Base-by-base conservation (phyloP, 1,140 invertebrate species). In the Trypoxylus dichotomus region DNA sequence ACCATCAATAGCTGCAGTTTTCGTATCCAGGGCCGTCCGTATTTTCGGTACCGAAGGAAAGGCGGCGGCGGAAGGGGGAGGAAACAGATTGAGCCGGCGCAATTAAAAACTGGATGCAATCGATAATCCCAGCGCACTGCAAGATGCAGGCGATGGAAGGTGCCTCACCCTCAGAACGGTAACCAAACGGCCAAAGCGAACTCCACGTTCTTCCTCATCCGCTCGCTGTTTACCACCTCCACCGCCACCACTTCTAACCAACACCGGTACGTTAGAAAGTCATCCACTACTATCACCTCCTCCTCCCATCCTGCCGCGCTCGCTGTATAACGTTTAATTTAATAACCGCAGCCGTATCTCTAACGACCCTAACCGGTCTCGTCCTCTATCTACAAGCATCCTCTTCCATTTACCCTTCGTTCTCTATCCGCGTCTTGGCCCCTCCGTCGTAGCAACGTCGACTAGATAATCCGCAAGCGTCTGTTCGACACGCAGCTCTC, bases 71-170 rank as follows among this genome's bases (percentile, higher is more conserved):
- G n/a, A n/a, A n/a, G n/a, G n/a, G n/a, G 25, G n/a, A 27, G 63
- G 25, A 24, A 24, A 32, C 24, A n/a, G 25, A 71, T 71, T 24
- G 63, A 71, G 63, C 29, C 63, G 63, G 81, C 81, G 80, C 82
- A 84, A 81, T 83, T 82, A 80, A 84, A 81, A 81, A 83, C 79
- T 79, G 6, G 25, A 24, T 71, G 79, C 79, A 82, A 78, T 77
- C 82, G 80, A 83, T 82, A 80, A 79, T 82, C 80, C 79, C 21
- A 3, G 21, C 77, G 75, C 77, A 74, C 79, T 80, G 74, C 79
- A 80, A 73, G 77, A 79, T 78, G 76, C 77, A 81, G 75, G 47
- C 32, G 10, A 37, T 8, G 10, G 32, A 37, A 37, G 32, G 32
- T 37, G 10, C 10, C 10, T 8, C 10, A 37, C 10, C 0, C 32